phyloP scores from a whole-genome alignment of 2,113 vertebrate species.

The Gymnogyps californianus region DNA sequence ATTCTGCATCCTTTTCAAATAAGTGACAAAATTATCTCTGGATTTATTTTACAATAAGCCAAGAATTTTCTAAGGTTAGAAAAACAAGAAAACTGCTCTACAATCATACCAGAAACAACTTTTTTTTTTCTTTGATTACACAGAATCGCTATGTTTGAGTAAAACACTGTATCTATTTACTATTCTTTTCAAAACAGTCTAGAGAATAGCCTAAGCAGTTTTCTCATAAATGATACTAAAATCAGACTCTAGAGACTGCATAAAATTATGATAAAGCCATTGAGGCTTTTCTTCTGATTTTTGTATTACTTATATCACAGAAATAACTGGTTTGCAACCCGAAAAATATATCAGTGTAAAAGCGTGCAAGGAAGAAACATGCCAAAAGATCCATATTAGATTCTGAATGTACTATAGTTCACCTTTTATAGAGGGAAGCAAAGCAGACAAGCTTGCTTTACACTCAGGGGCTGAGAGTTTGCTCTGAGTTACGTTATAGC shows the following conservation, averaged over 20 bases:
- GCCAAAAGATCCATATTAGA: background rate
- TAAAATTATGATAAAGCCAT: background rate
- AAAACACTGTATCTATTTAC: background rate
- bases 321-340: background rate
- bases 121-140: background rate
- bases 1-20: background rate
- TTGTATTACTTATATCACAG: background rate
- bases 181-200: background rate
- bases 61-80: background rate
- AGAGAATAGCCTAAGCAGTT: background rate
- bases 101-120: background rate
- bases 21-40: background rate
- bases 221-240: background rate
- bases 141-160: background rate
- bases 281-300: background rate
- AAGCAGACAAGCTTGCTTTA: background rate
- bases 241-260: background rate
- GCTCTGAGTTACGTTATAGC: background rate
- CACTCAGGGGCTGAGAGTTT: background rate
- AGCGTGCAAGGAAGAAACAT: background rate
- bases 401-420: background rate
- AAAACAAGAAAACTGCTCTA: background rate
- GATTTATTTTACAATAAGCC: background rate
- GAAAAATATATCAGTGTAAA: background rate
- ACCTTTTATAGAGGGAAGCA: background rate